A percentile compares a stretch with the other conserved stretches of the same genome.
These are phyloP conservation scores for Acanthiza pusilla DNA, from an alignment of 2,797 vertebrate genomes.

Conservation along the genomic window DNA sequence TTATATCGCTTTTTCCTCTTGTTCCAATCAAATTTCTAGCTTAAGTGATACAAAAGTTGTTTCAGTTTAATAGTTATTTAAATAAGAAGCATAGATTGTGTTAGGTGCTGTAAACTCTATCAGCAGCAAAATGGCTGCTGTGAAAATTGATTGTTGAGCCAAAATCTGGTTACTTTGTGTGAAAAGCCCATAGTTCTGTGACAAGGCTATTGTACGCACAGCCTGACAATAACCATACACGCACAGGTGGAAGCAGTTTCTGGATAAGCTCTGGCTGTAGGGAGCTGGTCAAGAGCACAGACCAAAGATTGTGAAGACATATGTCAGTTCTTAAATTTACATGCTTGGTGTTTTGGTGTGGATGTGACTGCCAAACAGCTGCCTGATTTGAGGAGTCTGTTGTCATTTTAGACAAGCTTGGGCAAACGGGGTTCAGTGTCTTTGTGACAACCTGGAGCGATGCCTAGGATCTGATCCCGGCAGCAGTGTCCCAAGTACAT, in stretches of 20 bases:
- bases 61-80: background rate
- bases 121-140: background rate
- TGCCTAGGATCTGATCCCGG: background rate
- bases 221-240: background rate
- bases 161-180: background rate
- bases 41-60: background rate
- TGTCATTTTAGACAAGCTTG: background rate
- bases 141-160: background rate
- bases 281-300: background rate
- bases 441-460: background rate
- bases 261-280: background rate
- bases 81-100: background rate
- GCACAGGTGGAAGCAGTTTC: background rate
- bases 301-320: background rate
- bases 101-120: background rate
- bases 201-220: background rate
- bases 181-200: background rate
- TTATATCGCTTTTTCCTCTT: background rate
- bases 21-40: background rate
- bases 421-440: rapidly evolving
- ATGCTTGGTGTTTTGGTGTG: background rate
- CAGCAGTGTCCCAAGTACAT: background rate
- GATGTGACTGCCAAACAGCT: background rate
- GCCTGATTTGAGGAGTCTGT: background rate
- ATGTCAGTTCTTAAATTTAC: background rate